These are phyloP conservation scores for Alectoris magna DNA, from an alignment of 2,797 vertebrate genomes.

Conservation along the genomic window DNA sequence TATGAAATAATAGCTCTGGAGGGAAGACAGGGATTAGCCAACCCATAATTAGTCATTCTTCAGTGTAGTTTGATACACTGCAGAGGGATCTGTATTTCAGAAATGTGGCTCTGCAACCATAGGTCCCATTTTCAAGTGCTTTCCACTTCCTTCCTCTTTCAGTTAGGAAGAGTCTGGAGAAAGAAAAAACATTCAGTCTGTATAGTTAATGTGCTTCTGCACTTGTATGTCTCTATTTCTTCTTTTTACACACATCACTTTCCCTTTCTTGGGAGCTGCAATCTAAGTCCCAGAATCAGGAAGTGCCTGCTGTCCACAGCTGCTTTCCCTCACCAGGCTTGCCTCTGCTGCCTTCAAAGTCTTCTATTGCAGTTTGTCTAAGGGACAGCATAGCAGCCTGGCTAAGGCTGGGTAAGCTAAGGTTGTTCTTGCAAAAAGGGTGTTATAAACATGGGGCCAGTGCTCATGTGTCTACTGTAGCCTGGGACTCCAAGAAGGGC, in stretches of 20 bases:
- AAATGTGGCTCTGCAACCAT: slow-evolving; percentile 15
- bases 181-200: background rate
- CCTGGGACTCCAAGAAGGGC: background rate
- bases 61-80: slow-evolving; percentile 28
- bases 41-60: slow-evolving; percentile 60
- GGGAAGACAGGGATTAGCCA: slow-evolving; percentile 63
- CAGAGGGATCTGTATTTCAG: slow-evolving; percentile 44
- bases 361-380: background rate
- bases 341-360: background rate
- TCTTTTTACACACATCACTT: background rate
- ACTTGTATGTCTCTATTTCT: background rate
- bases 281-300: background rate
- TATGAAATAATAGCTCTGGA: slow-evolving; percentile 59
- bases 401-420: background rate
- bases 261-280: background rate
- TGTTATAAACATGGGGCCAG: accelerated
- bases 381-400: background rate
- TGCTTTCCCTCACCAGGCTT: background rate
- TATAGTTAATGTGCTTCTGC: background rate
- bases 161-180: background rate
- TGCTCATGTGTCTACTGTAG: background rate
- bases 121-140: slow-evolving; percentile 16
- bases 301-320: background rate
- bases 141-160: slow-evolving; percentile 14
- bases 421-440: background rate